These are phyloP conservation scores for Mythimna albipuncta DNA, from an alignment of 2,888 invertebrate genomes.

Conservation along the genomic window DNA sequence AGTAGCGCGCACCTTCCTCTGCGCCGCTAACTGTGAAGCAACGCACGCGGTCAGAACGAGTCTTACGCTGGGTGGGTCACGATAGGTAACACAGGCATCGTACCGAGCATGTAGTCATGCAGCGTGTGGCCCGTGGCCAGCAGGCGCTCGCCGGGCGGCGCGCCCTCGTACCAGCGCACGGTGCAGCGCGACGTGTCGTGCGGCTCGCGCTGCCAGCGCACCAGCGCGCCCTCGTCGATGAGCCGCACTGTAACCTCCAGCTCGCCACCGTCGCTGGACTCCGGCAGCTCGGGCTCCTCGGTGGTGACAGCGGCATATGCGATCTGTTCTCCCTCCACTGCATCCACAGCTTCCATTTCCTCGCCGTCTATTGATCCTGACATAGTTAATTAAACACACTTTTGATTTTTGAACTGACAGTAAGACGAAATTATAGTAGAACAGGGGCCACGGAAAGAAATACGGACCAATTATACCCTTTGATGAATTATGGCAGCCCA, in stretches of 20 bases:
- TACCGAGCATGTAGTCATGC: conserved; percentile 92
- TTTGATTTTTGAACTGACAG: neutral
- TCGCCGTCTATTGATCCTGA: conserved; percentile 52
- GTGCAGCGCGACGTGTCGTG: conserved; percentile 91
- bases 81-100: neutral
- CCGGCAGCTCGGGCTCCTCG: conserved; percentile 44
- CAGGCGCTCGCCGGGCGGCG: conserved; percentile 90
- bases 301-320: conserved; percentile 64
- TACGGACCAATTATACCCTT: no score
- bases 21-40: conserved; percentile 91
- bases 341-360: conserved; percentile 47
- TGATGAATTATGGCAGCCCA: no score
- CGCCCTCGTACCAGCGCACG: conserved; percentile 93
- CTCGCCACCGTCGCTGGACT: conserved; percentile 90
- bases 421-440: neutral
- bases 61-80: neutral
- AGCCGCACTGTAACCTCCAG: conserved; percentile 93
- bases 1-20: conserved; percentile 93
- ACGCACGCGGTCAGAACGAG: neutral
- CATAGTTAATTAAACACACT: neutral
- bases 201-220: conserved; percentile 93
- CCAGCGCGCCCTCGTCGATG: conserved; percentile 94
- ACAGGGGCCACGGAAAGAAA: no score
- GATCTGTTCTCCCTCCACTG: conserved; percentile 61
- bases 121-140: conserved; percentile 93